Evolutionary conservation across 2,797 vertebrate species (phyloP), one percentile per base, ranked within the genome.

Genomic region (Syngnathus acus): DNA sequence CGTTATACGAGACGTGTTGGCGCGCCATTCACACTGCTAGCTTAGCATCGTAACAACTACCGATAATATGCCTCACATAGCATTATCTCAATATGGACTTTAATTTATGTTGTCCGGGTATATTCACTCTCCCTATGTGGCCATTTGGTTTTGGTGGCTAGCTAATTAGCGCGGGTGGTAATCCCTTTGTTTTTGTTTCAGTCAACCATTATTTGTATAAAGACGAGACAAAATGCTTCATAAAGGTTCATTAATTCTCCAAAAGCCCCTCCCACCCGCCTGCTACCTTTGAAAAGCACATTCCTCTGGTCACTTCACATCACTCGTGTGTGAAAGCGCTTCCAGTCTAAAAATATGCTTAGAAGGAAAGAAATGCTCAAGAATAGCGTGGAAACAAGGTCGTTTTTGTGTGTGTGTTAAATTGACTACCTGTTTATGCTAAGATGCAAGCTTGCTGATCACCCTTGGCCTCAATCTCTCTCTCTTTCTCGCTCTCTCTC

Each of bases 21-120:
- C 26, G 71, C 67, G 50, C 47, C 67, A 81, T 77, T 71, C 63
- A 59, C 71, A 32, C 19, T 74, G 78, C 80, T 82, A 72, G 2
- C 9, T 54, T 81, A 78, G 72, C 78, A 64, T 66, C 62, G 62
- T 62, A 80, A 37, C 69, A 62, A 23, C 70, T 79, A 81, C 73
- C 74, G 26, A 1, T 2, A 47, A 65, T 13, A 62, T 14, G 64
- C 48, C 2, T 14, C 32, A 4, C 66, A 70, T 65, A 75, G 64
- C 1, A 47, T n/a, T 16, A 19, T 45, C 5, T 62, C 13, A 21
- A 0, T 8, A 0, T 50, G 42, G 4, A 43, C 42, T 7, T 9
- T 5, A 17, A 4, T 2, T n/a, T 7, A 48, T 51, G 32, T 38
- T 39, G 21, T 37, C 55, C 0, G 0, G 9, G 9, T 1, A 1